Evolutionary conservation across 2,888 invertebrate genomes (phyloP).

Genomic region (Parnassius glacialis): DNA sequence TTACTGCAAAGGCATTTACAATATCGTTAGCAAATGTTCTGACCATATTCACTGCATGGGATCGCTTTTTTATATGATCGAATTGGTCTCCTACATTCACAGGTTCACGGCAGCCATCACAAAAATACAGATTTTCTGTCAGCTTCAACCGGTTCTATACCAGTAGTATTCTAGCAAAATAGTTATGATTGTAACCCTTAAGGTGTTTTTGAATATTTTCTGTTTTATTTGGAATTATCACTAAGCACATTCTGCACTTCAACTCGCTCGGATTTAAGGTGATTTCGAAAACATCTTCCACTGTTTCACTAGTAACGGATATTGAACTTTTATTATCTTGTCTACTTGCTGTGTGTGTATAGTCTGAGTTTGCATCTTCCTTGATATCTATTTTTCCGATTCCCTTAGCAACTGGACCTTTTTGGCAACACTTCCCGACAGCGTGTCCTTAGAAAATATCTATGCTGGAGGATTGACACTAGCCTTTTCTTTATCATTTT

Average conservation of each 20-base stretch:
- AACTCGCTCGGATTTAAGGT: not conserved
- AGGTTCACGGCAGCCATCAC: conserved; percentile 4
- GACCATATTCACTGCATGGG: no score
- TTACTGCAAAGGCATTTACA: no score
- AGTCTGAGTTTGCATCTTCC: not conserved
- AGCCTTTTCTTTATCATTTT: no score
- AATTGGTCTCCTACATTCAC: not conserved
- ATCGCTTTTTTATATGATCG: not conserved
- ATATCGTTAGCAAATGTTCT: no score
- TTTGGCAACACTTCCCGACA: no score
- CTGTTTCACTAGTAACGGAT: no score
- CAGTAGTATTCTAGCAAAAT: not conserved
- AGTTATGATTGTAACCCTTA: not conserved
- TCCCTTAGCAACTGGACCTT: not conserved
- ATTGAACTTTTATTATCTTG: not conserved
- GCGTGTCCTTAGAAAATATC: no score
- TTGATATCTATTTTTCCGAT: not conserved
- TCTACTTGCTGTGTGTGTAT: not conserved
- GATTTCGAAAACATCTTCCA: not conserved
- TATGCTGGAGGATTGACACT: no score
- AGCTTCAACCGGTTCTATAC: conserved; percentile 7
- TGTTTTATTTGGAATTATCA: not conserved
- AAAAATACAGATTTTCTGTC: not conserved
- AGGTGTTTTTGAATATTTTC: not conserved
- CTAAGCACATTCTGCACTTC: conserved; percentile 1